Conservation (phyloP, 2,113 vertebrate species). For the Tamias sibiricus region DNA sequence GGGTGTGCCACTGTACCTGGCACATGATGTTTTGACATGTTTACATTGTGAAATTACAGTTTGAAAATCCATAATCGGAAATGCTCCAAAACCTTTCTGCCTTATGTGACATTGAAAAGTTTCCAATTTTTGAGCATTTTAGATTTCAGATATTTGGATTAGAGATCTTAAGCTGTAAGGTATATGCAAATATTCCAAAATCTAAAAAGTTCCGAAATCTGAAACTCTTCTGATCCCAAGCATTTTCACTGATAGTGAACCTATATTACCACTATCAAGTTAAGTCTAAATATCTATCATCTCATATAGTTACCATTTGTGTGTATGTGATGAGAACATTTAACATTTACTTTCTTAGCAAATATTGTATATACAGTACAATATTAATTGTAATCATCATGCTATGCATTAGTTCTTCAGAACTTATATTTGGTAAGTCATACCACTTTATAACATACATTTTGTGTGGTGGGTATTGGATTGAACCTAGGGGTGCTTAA, state of each 20-base stretch:
- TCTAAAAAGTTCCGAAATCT: not conserved
- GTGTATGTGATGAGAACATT: not conserved
- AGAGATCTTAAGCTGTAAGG: not conserved
- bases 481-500: too few relatives aligned
- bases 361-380: not conserved
- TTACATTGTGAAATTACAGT: not conserved
- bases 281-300: not conserved
- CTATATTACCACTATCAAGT: not conserved
- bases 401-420: not conserved
- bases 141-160: not conserved
- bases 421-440: not conserved
- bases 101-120: not conserved
- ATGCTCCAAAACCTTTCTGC: not conserved
- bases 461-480: too few relatives aligned
- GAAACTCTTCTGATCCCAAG: not conserved
- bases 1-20: too few relatives aligned
- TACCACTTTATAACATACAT: too few relatives aligned
- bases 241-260: not conserved
- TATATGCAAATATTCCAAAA: not conserved
- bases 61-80: not conserved
- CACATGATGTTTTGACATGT: not conserved
- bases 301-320: not conserved
- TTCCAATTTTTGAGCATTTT: not conserved
- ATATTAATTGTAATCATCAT: not conserved
- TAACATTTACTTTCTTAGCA: not conserved